These are phyloP conservation scores for Thamnaconus septentrionalis DNA, from an alignment of 2,113 vertebrate genomes.

Conservation along the genomic window DNA sequence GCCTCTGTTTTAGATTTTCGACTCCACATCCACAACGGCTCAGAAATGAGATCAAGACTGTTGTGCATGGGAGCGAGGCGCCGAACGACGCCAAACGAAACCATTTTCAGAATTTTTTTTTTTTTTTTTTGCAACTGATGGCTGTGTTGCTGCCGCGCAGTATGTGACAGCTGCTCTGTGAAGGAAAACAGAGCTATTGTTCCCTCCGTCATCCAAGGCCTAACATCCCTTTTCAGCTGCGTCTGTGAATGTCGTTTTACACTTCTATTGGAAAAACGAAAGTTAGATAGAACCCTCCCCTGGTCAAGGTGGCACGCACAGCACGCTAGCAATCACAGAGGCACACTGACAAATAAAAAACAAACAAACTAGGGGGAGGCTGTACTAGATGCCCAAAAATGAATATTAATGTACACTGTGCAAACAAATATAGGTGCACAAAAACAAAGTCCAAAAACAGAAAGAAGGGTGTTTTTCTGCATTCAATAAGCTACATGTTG, in stretches of 20 bases:
- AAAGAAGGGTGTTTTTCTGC: no score
- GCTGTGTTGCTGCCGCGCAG: conserved; percentile 26
- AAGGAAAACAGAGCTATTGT: conserved; percentile 29
- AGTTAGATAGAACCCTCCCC: no score
- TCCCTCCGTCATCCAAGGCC: conserved; percentile 27
- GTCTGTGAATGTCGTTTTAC: conserved; percentile 9
- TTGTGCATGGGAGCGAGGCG: conserved; percentile 24
- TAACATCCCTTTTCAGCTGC: conserved; percentile 6
- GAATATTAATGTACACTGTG: no score
- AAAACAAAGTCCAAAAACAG: no score
- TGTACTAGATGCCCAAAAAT: no score
- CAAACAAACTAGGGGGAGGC: no score
- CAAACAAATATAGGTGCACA: no score
- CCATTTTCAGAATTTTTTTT: conserved; percentile 8
- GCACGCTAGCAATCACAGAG: no score
- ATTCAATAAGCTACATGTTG: no score
- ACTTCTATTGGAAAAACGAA: no score
- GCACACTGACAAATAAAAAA: no score
- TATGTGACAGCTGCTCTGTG: conserved; percentile 55
- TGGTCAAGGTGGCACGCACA: conserved; percentile 6
- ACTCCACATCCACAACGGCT: conserved; percentile 15
- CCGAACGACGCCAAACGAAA: conserved; percentile 21
- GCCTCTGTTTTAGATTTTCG: conserved; percentile 32
- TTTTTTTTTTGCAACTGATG: conserved; percentile 23
- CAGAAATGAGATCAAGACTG: conserved; percentile 12